Evolutionary conservation across 2,888 invertebrate genomes (phyloP).

Genomic region (Pteria penguin): DNA sequence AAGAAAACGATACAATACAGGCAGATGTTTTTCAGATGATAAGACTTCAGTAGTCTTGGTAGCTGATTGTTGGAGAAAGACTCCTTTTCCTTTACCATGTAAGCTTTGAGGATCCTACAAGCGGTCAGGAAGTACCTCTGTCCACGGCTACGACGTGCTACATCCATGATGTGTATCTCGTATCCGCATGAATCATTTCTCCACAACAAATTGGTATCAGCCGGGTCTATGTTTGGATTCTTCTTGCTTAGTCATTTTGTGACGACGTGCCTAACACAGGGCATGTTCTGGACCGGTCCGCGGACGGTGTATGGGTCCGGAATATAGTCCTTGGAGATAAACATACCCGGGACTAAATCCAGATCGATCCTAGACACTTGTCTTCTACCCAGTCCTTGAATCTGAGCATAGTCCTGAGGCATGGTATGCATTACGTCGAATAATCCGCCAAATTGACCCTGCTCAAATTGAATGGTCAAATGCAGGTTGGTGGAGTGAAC

Average conservation of each 20-base stretch:
- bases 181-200: slow-evolving; percentile 51
- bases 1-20: slow-evolving; percentile 39
- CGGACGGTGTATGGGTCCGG: slow-evolving; percentile 20
- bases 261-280: slow-evolving; percentile 51
- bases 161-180: slow-evolving; percentile 55
- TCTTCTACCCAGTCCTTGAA: too few species aligned
- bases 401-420: too few species aligned
- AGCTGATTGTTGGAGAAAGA: slow-evolving; percentile 31
- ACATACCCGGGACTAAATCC: slow-evolving; percentile 54
- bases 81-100: background rate
- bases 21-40: slow-evolving; percentile 51
- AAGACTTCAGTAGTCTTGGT: slow-evolving; percentile 42
- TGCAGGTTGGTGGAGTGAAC: too few species aligned
- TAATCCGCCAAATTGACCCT: too few species aligned
- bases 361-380: slow-evolving; percentile 56
- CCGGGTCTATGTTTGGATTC: background rate
- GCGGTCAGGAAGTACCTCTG: slow-evolving; percentile 53
- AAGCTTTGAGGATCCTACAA: slow-evolving; percentile 49
- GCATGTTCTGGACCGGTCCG: slow-evolving; percentile 20
- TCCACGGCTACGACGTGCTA: slow-evolving; percentile 32
- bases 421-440: too few species aligned
- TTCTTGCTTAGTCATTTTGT: slow-evolving; percentile 52
- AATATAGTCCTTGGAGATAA: slow-evolving; percentile 39
- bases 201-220: slow-evolving; percentile 48
- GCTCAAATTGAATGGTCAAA: too few species aligned